Conservation (phyloP, 92 coral and sea anemone species). For the Zoanthus solanderi region DNA sequence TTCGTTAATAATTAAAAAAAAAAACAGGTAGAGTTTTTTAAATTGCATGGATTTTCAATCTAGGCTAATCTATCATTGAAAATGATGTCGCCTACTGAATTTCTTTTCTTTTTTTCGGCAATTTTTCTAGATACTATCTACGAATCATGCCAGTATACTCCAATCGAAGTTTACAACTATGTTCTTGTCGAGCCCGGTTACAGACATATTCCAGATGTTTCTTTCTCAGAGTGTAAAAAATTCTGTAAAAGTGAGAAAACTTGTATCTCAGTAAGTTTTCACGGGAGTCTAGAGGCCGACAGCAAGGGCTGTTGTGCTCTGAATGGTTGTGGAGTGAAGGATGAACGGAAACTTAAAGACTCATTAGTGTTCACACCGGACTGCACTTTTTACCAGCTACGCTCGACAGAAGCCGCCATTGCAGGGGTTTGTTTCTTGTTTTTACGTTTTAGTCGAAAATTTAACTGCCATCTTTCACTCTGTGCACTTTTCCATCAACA, state of each 20-base stretch:
- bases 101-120: background rate
- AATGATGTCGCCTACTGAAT: background rate
- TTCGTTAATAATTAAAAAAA: background rate
- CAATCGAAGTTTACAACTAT: background rate
- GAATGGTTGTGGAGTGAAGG: background rate
- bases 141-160: background rate
- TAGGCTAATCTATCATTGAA: background rate
- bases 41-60: background rate
- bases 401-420: constrained; percentile 15
- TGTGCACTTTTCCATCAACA: too few relatives aligned
- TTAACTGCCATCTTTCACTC: too few relatives aligned
- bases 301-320: constrained; percentile 3
- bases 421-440: background rate
- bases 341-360: background rate
- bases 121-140: background rate
- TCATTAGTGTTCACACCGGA: background rate
- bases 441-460: too few relatives aligned
- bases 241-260: constrained; percentile 14
- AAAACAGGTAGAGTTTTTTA: background rate
- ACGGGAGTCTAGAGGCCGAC: background rate
- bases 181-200: background rate
- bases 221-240: background rate
- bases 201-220: background rate
- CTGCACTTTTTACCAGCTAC: background rate
- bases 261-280: background rate